These are phyloP conservation scores for Drosophila watanabei DNA, from an alignment of 1,140 invertebrate species.

Conservation along the genomic window DNA sequence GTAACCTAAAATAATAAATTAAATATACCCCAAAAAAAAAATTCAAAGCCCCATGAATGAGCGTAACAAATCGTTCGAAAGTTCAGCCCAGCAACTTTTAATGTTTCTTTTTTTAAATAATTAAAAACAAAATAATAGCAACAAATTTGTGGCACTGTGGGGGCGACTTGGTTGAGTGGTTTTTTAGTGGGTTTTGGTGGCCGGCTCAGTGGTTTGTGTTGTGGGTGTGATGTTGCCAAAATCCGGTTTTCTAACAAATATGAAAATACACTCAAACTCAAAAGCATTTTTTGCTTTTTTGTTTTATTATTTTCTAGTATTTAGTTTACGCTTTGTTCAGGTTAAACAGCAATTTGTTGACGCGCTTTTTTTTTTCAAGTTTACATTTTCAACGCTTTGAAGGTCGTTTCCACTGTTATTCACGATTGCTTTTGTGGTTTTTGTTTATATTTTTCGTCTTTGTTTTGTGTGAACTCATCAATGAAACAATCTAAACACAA, in stretches of 20 bases:
- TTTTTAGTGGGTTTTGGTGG: constrained; percentile 19
- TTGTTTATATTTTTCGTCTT: constrained; percentile 26
- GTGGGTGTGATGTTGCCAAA: constrained; percentile 26
- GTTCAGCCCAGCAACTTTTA: not conserved
- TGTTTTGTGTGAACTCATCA: constrained; percentile 57
- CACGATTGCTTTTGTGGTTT: constrained; percentile 39
- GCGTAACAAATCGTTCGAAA: not conserved
- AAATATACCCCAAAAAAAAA: not conserved
- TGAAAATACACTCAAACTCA: constrained; percentile 18
- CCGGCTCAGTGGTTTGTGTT: constrained; percentile 7
- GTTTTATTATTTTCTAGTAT: constrained; percentile 17
- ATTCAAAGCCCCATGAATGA: not conserved
- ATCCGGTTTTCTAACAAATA: constrained; percentile 45
- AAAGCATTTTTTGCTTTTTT: not conserved
- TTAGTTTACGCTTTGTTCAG: constrained; percentile 48
- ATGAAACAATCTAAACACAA: constrained; percentile 61
- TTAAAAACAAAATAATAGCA: constrained; percentile 6
- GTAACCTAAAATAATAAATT: not conserved
- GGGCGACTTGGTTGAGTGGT: not conserved
- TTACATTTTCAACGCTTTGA: constrained; percentile 57
- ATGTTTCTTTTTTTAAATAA: not conserved
- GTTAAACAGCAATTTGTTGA: constrained; percentile 38
- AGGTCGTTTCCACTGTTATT: constrained; percentile 55
- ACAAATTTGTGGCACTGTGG: constrained; percentile 22
- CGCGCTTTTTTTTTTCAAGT: constrained; percentile 55